These are phyloP conservation scores for Thaleichthys pacificus DNA, from an alignment of 2,797 vertebrate genomes.

Conservation along the genomic window DNA sequence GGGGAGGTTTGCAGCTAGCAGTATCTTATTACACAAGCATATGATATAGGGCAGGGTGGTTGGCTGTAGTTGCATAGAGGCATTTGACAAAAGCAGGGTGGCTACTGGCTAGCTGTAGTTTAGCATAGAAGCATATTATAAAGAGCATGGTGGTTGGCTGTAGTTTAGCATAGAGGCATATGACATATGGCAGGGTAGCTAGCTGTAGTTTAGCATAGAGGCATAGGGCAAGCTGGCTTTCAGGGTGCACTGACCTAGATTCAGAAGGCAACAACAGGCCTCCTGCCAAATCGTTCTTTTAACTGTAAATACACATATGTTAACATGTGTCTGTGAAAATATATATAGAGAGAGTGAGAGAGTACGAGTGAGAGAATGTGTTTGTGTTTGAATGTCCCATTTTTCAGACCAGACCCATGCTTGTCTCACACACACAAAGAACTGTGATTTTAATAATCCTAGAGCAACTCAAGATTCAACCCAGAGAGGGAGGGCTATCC, in stretches of 20 bases:
- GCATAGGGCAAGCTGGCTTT: conserved; percentile 2
- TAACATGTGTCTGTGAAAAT: conserved; percentile 1
- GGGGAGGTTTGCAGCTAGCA: too few relatives aligned
- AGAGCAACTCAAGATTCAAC: conserved; percentile 3
- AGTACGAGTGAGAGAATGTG: background rate
- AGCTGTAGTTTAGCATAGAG: background rate
- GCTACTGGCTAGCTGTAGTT: background rate
- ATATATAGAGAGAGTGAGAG: background rate
- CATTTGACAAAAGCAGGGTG: too few relatives aligned
- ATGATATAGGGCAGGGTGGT: too few relatives aligned
- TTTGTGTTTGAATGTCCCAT: background rate
- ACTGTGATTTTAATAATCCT: background rate
- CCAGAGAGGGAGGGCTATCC: background rate
- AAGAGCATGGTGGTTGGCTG: conserved; percentile 8
- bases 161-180: too few relatives aligned
- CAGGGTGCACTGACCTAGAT: conserved; percentile 34
- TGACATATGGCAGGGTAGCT: too few relatives aligned
- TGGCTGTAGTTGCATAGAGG: too few relatives aligned
- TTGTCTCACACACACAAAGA: conserved; percentile 10
- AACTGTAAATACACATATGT: conserved; percentile 15
- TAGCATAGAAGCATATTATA: conserved; percentile 13
- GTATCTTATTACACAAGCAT: too few relatives aligned
- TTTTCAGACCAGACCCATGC: background rate
- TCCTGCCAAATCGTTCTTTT: conserved; percentile 21
- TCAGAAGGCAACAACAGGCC: conserved; percentile 1